These are phyloP conservation scores for Leptodactylus fuscus DNA, from an alignment of 2,113 vertebrate species.

Conservation along the genomic window DNA sequence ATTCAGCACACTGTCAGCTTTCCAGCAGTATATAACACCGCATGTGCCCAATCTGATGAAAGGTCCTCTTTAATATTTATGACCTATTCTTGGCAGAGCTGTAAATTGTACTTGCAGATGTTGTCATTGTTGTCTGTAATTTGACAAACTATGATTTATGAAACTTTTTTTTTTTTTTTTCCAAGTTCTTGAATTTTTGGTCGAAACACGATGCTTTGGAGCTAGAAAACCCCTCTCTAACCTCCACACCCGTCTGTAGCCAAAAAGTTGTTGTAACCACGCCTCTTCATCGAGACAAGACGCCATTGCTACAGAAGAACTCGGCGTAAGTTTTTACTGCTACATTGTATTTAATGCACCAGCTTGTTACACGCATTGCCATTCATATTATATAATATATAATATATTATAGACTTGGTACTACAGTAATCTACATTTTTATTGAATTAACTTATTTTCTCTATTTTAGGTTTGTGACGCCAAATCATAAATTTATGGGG, in stretches of 20 bases:
- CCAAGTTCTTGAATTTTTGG: constrained; percentile 96
- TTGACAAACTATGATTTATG: too few species aligned
- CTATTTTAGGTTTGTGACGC: constrained; percentile 87
- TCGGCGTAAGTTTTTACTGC: constrained; percentile 75
- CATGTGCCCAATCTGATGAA: too few species aligned
- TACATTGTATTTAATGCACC: background rate
- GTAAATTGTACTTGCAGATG: too few species aligned
- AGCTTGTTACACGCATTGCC: background rate
- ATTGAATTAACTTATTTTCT: background rate
- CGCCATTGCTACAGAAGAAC: constrained; percentile 90
- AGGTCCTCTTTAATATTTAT: too few species aligned
- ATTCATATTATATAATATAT: too few species aligned
- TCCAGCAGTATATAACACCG: too few species aligned
- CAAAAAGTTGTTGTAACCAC: constrained; percentile 95
- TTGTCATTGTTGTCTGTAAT: too few species aligned
- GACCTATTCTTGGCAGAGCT: too few species aligned
- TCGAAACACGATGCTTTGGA: constrained; percentile 92
- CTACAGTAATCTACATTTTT: too few species aligned
- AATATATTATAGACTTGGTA: too few species aligned
- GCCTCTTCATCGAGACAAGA: constrained; percentile 94
- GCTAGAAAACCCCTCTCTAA: constrained; percentile 93
- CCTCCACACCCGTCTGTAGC: constrained; percentile 94
- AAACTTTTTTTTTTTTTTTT: too few species aligned
- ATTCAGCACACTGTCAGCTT: too few species aligned
- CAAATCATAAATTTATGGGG: constrained; percentile 88